Conservation (phyloP, 1,140 invertebrate species). For the Phthorimaea operculella region DNA sequence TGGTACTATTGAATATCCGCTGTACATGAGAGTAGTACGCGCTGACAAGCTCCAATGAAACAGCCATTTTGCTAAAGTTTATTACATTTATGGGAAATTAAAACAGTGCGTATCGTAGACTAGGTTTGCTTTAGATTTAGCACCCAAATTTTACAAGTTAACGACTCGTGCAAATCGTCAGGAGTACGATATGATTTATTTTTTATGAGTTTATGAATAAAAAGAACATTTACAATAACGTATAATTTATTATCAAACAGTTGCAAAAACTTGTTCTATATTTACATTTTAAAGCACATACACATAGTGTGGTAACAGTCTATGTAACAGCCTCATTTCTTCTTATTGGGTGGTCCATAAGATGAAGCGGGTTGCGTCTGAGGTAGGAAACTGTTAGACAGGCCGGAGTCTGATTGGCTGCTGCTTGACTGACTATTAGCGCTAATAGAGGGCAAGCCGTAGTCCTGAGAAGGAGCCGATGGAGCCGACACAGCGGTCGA, state of each 20-base stretch:
- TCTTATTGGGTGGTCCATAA: conserved; percentile 28
- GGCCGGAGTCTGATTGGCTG: conserved; percentile 7
- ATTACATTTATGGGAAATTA: no score
- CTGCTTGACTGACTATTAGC: conserved; percentile 17
- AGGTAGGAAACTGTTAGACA: conserved; percentile 20
- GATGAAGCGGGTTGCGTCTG: conserved; percentile 21
- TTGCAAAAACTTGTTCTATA: not conserved
- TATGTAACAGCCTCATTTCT: not conserved
- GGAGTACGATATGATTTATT: not conserved
- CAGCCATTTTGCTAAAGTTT: no score
- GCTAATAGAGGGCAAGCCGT: conserved; percentile 19
- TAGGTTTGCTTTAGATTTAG: no score
- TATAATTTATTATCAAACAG: not conserved
- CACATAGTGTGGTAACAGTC: not conserved
- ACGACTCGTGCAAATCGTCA: conserved; percentile 15
- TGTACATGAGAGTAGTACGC: no score
- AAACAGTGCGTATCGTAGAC: no score
- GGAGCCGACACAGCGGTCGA: conserved; percentile 16
- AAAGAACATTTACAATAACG: not conserved
- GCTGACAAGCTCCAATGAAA: no score
- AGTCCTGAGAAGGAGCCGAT: conserved; percentile 14
- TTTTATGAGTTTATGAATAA: not conserved
- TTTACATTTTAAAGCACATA: not conserved
- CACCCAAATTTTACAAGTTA: not conserved
- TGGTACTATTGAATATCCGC: no score